Evolutionary conservation across 2,113 vertebrate species (phyloP).

Genomic region (Channa argus): DNA sequence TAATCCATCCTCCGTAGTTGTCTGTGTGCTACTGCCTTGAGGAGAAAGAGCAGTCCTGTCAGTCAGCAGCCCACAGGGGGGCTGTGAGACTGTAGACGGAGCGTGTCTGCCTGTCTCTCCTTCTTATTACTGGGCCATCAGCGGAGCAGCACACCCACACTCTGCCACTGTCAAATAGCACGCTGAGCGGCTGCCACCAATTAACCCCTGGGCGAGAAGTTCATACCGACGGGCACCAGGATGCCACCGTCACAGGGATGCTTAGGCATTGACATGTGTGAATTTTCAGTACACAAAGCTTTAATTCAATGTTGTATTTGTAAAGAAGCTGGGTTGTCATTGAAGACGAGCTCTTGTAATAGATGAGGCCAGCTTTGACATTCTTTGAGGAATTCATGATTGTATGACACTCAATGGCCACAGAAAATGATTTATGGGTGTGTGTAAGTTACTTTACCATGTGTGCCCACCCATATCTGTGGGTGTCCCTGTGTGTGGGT

Average conservation of each 20-base stretch:
- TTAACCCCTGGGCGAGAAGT: conserved; percentile 63
- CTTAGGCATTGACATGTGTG: conserved; percentile 38
- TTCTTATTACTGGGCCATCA: conserved; percentile 64
- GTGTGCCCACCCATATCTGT: conserved; percentile 28
- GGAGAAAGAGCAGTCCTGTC: conserved; percentile 67
- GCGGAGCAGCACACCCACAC: conserved; percentile 60
- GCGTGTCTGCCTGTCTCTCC: conserved; percentile 48
- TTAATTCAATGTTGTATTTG: conserved; percentile 21
- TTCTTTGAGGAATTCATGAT: conserved; percentile 52
- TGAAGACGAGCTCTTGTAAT: conserved; percentile 44
- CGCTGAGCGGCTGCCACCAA: conserved; percentile 67
- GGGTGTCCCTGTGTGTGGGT: conserved; percentile 26
- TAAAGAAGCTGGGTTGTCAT: conserved; percentile 34
- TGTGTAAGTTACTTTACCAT: conserved; percentile 25
- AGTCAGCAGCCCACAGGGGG: conserved; percentile 50
- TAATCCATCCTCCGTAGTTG: conserved; percentile 27
- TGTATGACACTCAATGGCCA: conserved; percentile 30
- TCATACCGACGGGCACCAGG: conserved; percentile 32
- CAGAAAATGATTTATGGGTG: conserved; percentile 51
- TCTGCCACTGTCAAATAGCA: conserved; percentile 58
- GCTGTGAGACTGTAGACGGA: conserved; percentile 26
- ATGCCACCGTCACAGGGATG: conserved; percentile 35
- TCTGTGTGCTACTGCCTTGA: conserved; percentile 30
- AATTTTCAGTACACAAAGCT: conserved; percentile 10
- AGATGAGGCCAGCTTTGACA: conserved; percentile 48